Base-by-base conservation (phyloP, 2,888 invertebrate genomes). In the Quadroppia sp. region DNA sequence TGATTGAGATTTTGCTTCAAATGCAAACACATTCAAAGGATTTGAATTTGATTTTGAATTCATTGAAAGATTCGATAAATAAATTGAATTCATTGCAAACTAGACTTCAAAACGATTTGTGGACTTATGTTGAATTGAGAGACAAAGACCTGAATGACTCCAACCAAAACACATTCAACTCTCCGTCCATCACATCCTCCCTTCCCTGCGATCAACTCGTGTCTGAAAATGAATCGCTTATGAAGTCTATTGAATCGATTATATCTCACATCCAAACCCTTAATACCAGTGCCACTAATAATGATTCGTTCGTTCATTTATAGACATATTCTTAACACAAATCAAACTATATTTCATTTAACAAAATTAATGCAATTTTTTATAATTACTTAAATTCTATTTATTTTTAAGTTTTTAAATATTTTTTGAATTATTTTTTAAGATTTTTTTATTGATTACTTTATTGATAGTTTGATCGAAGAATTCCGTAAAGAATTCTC, bases 31-130 rank as follows among this genome's bases (percentile, higher is more conserved):
- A 67, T 40, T 20, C 36, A 42, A 67, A 13, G 23, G 67, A 67
- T 36, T 36, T 67, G 4, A 7, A 42, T 20, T 42, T 67, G 36
- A 67, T 67, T 42, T 15, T 36, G 1, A 67, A 67, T 13, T 40
- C 67, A 23, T n/a, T 67, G 20, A n/a, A 17, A 2, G 7, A 67
- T 4, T 67, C 67, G 23, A 36, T 23, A 13, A 17, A 67, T 20
- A 67, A 23, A 23, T 23, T 67, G 2, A 67, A 67, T 67, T 23
- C n/a, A 40, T 23, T 67, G 1, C 67, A 67, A 42, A 36, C 23
- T 67, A 67, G 40, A 67, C 20, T 67, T 67, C 67, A 67, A 36
- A 67, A 67, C 32, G 67, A 67, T 42, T 67, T 67, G 23, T 67
- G 67, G 67, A 40, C 40, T 67, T 67, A 42, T 30, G 6, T 67